Evolutionary conservation across 2,113 vertebrate species (phyloP).

Genomic region (Leucopsar rothschildi): DNA sequence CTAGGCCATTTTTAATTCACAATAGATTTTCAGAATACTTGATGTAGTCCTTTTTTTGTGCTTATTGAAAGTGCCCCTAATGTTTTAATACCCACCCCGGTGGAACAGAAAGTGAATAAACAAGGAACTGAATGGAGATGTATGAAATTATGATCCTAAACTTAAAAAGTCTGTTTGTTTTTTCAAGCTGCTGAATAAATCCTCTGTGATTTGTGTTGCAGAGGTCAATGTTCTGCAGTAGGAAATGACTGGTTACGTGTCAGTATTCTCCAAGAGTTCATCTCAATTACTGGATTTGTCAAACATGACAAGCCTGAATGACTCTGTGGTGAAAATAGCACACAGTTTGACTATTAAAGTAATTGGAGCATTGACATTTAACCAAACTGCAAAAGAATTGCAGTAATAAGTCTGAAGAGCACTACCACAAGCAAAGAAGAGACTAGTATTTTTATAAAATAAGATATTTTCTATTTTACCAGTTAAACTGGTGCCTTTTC

Average conservation of each 20-base stretch:
- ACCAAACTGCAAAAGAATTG: slow-evolving; percentile 47
- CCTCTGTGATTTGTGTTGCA: slow-evolving; percentile 1
- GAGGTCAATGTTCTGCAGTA: slow-evolving; percentile 39
- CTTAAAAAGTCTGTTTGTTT: slow-evolving; percentile 26
- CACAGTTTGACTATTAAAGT: slow-evolving; percentile 70
- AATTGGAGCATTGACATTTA: slow-evolving; percentile 71
- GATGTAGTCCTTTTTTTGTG: background rate
- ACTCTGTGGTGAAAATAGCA: slow-evolving; percentile 60
- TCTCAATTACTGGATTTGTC: slow-evolving; percentile 70
- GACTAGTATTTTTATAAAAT: background rate
- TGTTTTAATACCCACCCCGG: background rate
- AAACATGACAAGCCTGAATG: slow-evolving; percentile 65
- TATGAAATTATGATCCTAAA: slow-evolving; percentile 13
- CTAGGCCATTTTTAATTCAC: background rate
- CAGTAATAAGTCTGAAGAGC: slow-evolving; percentile 46
- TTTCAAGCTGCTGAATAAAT: slow-evolving; percentile 37
- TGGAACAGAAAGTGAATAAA: background rate
- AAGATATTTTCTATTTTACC: background rate
- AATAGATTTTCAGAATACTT: background rate
- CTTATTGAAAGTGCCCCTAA: background rate
- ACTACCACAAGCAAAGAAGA: background rate
- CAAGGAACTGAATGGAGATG: background rate
- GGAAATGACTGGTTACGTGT: slow-evolving; percentile 62
- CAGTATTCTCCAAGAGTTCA: slow-evolving; percentile 59
- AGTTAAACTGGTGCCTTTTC: background rate